phyloP scores from a whole-genome alignment of 2,113 vertebrate species.

The Rhabdomys dilectus region DNA sequence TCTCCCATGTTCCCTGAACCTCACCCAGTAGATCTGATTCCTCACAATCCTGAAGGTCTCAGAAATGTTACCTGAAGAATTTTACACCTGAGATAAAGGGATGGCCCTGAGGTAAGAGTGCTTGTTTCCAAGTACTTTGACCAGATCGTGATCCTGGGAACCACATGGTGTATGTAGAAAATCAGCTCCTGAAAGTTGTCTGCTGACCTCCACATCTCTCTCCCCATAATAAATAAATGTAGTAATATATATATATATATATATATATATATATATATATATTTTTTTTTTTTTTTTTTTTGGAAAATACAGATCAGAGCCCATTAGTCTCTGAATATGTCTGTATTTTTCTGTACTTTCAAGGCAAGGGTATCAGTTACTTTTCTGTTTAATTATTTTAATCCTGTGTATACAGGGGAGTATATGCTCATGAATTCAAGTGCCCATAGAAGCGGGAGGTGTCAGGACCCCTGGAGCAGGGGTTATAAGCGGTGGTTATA shows the following conservation, averaged over 20 bases:
- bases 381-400: not conserved
- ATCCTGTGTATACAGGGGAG: not conserved
- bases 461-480: not conserved
- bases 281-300: too few relatives aligned
- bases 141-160: not conserved
- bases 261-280: too few relatives aligned
- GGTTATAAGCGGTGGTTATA: not conserved
- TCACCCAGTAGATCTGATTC: not conserved
- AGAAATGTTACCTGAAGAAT: not conserved
- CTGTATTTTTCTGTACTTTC: not conserved
- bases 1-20: not conserved
- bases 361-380: not conserved
- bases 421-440: not conserved
- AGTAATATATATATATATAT: too few relatives aligned
- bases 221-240: not conserved
- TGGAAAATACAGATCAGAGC: not conserved
- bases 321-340: not conserved
- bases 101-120: not conserved
- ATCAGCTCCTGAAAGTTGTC: not conserved
- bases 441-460: not conserved
- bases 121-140: too few relatives aligned
- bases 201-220: not conserved
- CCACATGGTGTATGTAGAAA: not conserved
- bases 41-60: not conserved
- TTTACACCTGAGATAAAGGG: not conserved